Evolutionary conservation across 2,888 invertebrate genomes (phyloP), one percentile per base, ranked within the genome.

Genomic region (Diploptera punctata): DNA sequence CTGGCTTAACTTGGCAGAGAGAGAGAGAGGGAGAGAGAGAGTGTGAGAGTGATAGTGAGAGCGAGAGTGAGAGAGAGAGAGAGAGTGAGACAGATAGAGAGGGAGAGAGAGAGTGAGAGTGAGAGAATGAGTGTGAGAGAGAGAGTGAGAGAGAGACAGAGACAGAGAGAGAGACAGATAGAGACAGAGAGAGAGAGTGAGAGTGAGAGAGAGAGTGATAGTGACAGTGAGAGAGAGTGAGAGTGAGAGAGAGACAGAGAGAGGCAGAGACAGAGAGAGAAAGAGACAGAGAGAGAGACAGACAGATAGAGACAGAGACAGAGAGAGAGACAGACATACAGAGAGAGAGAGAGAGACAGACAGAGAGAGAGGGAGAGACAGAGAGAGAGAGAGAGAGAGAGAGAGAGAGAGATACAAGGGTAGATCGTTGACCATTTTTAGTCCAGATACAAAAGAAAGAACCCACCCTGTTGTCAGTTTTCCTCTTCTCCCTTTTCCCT

Each of bases 121-220:
- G n/a, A n/a, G n/a, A n/a, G n/a, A n/a, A n/a, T n/a, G n/a, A n/a
- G n/a, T n/a, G n/a, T n/a, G n/a, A n/a, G n/a, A n/a, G n/a, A 47
- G 47, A 47, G 47, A 47, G 47, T 4, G 47, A 47, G 47, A 4
- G 9, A 9, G 47, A 47, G 47, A 5, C n/a, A 47, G 3, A 4
- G 47, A 47, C n/a, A 47, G 3, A 5, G 47, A 4, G 47, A 47
- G 3, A n/a, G n/a, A n/a, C n/a, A n/a, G n/a, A n/a, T n/a, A n/a
- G n/a, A n/a, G n/a, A n/a, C n/a, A n/a, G n/a, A 4, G 47, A 47
- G 47, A n/a, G 47, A 47, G 47, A 47, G 47, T n/a, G 47, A 47
- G 47, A 5, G 47, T 5, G 47, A 47, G 47, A 47, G 9, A 4
- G 47, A 47, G 47, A 47, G 47, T n/a, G 47, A 47, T 3, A 47